Percentiles rank a stretch among this genome's conserved stretches.
These are phyloP conservation scores for Macrosiphum euphorbiae DNA, from an alignment of 2,888 invertebrate genomes.

Conservation along the genomic window DNA sequence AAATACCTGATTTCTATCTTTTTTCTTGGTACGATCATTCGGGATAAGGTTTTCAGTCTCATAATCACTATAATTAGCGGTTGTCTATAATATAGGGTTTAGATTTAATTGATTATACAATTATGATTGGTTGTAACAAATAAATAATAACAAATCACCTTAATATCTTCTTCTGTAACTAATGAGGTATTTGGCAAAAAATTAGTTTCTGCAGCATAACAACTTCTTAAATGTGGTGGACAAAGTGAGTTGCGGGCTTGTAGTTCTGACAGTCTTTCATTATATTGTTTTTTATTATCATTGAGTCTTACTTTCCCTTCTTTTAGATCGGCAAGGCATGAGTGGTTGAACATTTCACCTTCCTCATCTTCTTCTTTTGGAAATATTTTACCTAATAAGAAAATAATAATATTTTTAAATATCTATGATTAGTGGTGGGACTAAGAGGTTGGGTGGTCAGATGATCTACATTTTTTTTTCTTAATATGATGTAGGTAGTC, in stretches of 20 bases:
- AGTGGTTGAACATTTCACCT: constrained; percentile 86
- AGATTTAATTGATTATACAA: background rate
- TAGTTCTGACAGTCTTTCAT: constrained; percentile 72
- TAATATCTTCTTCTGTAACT: constrained; percentile 78
- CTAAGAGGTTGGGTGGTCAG: background rate
- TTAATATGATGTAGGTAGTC: background rate
- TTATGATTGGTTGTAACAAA: background rate
- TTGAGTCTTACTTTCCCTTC: constrained; percentile 71
- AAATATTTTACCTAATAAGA: constrained; percentile 68
- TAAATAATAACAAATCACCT: constrained; percentile 71
- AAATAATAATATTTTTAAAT: background rate
- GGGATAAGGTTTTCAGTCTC: constrained; percentile 65
- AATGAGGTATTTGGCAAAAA: constrained; percentile 73
- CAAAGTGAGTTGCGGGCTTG: constrained; percentile 85
- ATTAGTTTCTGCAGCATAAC: constrained; percentile 86
- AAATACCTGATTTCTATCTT: constrained; percentile 65
- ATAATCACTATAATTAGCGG: constrained; percentile 53
- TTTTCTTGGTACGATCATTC: constrained; percentile 57
- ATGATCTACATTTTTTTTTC: background rate
- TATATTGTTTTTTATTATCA: constrained; percentile 84
- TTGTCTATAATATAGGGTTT: constrained; percentile 24
- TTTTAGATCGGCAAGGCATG: constrained; percentile 77
- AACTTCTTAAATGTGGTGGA: constrained; percentile 87
- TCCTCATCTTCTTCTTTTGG: constrained; percentile 82
- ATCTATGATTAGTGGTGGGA: background rate